phyloP scores from a whole-genome alignment of 2,888 invertebrate species.

The Thera britannica region DNA sequence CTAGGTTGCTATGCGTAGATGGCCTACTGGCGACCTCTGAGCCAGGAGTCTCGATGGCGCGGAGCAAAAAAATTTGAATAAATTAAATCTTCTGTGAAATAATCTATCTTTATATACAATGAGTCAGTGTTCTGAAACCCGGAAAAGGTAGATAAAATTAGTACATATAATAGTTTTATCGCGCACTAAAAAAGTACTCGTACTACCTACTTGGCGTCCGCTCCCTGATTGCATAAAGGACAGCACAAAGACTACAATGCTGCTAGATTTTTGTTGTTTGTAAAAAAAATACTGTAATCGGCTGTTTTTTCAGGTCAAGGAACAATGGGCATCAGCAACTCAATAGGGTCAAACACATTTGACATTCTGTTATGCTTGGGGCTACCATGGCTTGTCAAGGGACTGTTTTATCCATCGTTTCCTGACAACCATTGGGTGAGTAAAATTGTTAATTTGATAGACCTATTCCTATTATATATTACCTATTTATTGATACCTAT shows the following conservation, averaged over 20 bases:
- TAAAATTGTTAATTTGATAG: background rate
- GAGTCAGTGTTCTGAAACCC: background rate
- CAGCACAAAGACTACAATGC: constrained; percentile 10
- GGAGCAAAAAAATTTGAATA: background rate
- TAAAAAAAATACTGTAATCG: constrained; percentile 16
- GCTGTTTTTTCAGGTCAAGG: constrained; percentile 85
- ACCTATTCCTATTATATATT: too few species aligned
- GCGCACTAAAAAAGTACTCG: background rate
- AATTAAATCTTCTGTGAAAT: background rate
- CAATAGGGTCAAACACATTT: constrained; percentile 93
- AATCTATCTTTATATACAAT: background rate
- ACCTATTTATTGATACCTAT: too few species aligned
- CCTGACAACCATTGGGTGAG: constrained; percentile 84
- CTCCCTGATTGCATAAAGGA: constrained; percentile 14
- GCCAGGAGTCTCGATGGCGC: background rate
- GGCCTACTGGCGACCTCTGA: constrained; percentile 7
- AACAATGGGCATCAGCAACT: constrained; percentile 92
- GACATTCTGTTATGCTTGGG: constrained; percentile 92
- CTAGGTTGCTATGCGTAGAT: background rate
- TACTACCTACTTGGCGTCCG: background rate
- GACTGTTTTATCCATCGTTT: constrained; percentile 84
- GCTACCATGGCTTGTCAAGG: constrained; percentile 91
- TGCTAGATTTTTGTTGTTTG: constrained; percentile 3
- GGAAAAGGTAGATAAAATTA: too few species aligned
- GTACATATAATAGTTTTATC: background rate